Base-by-base conservation (phyloP, 2,888 invertebrate genomes). In the Nebria salina region DNA sequence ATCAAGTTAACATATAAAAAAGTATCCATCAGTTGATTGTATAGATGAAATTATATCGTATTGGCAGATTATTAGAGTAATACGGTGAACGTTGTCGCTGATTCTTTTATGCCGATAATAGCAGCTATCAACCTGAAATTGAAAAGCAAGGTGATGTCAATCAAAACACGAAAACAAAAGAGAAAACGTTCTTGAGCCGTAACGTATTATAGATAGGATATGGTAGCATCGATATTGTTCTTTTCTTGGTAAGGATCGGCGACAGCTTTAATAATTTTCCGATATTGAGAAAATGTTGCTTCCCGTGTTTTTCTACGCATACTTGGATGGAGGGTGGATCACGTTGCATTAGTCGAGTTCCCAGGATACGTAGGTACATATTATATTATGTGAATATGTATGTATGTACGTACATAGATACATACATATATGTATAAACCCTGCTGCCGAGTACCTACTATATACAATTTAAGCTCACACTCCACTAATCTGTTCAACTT, bases 91-190 rank as follows among this genome's bases (percentile, higher is more conserved):
- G 2, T 34, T 34, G 4, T 2, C 34, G 54, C 2, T 3, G 54
- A 3, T 54, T 54, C 54, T 54, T 13, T 75, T 54, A 75, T 41
- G 41, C 15, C 34, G 75, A 80, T 80, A 80, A 75, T 80, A 80
- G 70, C 75, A 75, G 75, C 75, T 64, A 80, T 80, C 54, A 75
- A 75, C 54, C 64, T 72, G 26, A 80, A 75, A 80, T 80, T 80
- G 70, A 70, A 80, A 75, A 80, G 64, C 70, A 72, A 78, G 72
- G 65, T 75, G 15, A 75, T 75, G 80, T 75, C 80, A 80, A 80
- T 80, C 80, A 80, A 75, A 75, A 75, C 65, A 65, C 20, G 25
- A 70, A 80, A 80, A 80, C 80, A 80, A 80, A 79, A 80, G 75
- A 78, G 65, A 65, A 73, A 73, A 54, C 41, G 11, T 65, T 74